Base-by-base conservation (phyloP, 2,888 invertebrate species). In the Zootermopsis nevadensis region DNA sequence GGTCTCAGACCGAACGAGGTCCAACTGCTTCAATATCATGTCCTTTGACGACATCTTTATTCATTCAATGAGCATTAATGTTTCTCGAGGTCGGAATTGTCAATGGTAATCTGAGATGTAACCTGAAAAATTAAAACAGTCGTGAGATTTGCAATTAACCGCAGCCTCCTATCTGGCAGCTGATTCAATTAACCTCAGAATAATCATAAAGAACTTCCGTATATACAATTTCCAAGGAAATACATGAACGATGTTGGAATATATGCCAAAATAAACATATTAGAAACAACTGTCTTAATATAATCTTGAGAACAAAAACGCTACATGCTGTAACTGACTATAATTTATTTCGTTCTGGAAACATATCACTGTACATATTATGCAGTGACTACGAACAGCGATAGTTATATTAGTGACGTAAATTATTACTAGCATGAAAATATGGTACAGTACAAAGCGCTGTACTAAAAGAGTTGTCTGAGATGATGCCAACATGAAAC, bases 101-200 rank as follows among this genome's bases (percentile, higher is more conserved):
- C 42, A 38, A n/a, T 38, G 38, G 31, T 22, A n/a, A 0, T 74
- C 12, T 74, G 74, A 74, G 74, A 38, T 74, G 24, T 74, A 74
- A 74, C 74, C 74, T 74, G 74, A 74, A 74, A 74, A 74, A 74
- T 74, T 15, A 74, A 74, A 74, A 38, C 24, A 74, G 2, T 38
- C 33, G 38, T 74, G 38, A 74, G 38, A 74, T n/a, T 69, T 19
- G 27, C 27, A 31, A 69, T 31, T 22, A 69, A 12, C 33, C 19
- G 27, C 33, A 69, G 69, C 27, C 31, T 69, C 33, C 31, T 33
- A 0, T 22, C 19, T 15, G 69, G 10, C 69, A 69, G 31, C 33
- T 69, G 69, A 22, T 60, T 60, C n/a, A 55, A 67, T 31, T 30
- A 31, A 69, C 33, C 6, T 69, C 33, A 69, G 19, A n/a, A 31